Base-by-base conservation (phyloP, 2,888 invertebrate genomes). In the Emmelina monodactyla region DNA sequence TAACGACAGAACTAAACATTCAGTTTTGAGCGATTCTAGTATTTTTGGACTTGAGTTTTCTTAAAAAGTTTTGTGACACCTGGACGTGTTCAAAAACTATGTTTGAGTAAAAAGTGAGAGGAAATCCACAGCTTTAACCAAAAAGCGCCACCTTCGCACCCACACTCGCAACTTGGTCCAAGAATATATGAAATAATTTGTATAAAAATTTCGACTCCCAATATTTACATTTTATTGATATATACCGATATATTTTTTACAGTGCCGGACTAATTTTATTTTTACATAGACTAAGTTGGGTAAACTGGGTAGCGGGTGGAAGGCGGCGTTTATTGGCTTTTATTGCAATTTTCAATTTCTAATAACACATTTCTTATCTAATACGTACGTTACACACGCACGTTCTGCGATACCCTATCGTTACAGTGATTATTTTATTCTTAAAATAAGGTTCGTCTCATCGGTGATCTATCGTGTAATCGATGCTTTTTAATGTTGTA, bases 201-300 rank as follows among this genome's bases (percentile, higher is more conserved):
- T 76, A 76, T 73, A 73, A 75, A 76, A 78, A 73, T 73, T 75
- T 76, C 68, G 70, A 60, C 65, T 70, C 70, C 64, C 71, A 75
- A 78, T 78, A 78, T 75, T 78, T 75, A 76, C 78, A 68, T 51
- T 50, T 53, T 59, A 58, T 62, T 69, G 70, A 62, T 64, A 66
- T 37, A 32, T 66, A n/a, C n/a, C n/a, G n/a, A n/a, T n/a, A n/a
- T n/a, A n/a, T n/a, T n/a, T 67, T 65, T 73, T 73, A 71, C 65
- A 72, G 65, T 51, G 64, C 72, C 71, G 70, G 73, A 69, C 69
- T 73, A 67, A 66, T 47, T 53, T 57, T 54, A 56, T 63, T 68
- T n/a, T 67, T 64, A 71, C 63, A 75, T 59, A 54, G 65, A 66
- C 68, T 58, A 63, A 67, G 64, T 62, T 63, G 61, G 53, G 53